Percentiles rank a stretch among this genome's conserved stretches.
These are phyloP conservation scores for Carabus problematicus DNA, from an alignment of 2,888 invertebrate species.

Conservation along the genomic window DNA sequence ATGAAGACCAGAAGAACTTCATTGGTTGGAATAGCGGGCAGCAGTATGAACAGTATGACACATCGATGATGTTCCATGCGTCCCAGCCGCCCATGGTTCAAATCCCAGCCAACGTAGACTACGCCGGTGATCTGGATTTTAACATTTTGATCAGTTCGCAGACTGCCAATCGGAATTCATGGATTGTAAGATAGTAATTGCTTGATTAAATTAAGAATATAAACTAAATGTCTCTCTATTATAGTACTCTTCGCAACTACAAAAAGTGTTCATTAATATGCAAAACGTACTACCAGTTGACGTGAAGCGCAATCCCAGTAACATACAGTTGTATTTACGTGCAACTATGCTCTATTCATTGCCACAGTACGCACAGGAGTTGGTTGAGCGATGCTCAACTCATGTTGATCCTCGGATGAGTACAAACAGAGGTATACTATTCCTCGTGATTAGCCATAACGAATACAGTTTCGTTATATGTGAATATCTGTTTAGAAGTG, in stretches of 20 bases:
- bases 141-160: constrained; percentile 61
- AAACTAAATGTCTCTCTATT: constrained; percentile 46
- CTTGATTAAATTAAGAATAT: neutral
- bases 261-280: constrained; percentile 72
- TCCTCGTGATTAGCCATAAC: neutral
- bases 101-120: constrained; percentile 54
- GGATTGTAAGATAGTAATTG: constrained; percentile 62
- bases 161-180: constrained; percentile 63
- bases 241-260: constrained; percentile 70
- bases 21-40: constrained; percentile 30
- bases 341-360: constrained; percentile 72
- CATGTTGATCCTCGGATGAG: constrained; percentile 61
- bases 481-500: constrained; percentile 48
- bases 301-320: constrained; percentile 65
- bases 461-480: neutral
- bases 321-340: constrained; percentile 64
- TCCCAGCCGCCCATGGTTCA: constrained; percentile 28
- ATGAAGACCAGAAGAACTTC: constrained; percentile 35
- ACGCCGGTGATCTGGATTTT: constrained; percentile 62
- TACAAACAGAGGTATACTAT: constrained; percentile 52
- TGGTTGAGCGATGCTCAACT: constrained; percentile 74
- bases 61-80: constrained; percentile 17
- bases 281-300: constrained; percentile 71
- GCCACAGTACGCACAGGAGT: constrained; percentile 69
- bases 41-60: constrained; percentile 22